Conservation (phyloP, 2,797 vertebrate genomes). For the Squalus acanthias region DNA sequence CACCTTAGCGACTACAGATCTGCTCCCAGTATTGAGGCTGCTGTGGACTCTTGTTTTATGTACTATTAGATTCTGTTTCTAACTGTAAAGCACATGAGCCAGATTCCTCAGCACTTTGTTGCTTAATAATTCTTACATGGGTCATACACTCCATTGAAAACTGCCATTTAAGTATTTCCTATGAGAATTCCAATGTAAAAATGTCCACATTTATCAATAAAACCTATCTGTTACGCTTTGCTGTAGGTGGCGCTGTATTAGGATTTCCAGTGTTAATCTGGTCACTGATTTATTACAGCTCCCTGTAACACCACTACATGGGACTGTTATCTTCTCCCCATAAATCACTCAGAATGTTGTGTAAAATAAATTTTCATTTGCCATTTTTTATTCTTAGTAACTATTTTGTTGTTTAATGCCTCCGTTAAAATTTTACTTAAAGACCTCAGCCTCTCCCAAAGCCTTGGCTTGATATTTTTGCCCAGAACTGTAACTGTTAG, state of each 20-base stretch:
- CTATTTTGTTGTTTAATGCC: not conserved
- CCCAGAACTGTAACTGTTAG: not conserved
- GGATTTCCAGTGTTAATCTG: not conserved
- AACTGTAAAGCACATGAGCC: not conserved
- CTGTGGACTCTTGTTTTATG: not conserved
- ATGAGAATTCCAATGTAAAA: constrained; percentile 5
- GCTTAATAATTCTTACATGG: not conserved
- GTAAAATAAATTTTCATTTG: not conserved
- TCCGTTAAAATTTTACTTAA: not conserved
- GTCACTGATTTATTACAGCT: not conserved
- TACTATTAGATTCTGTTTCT: not conserved
- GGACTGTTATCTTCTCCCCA: not conserved
- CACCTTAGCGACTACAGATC: not conserved
- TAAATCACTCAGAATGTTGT: not conserved
- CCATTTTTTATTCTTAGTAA: not conserved
- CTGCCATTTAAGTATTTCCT: not conserved
- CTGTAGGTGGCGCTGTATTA: not conserved
- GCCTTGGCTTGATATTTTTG: not conserved
- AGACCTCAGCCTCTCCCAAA: not conserved
- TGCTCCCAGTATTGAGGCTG: not conserved
- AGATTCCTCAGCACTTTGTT: not conserved
- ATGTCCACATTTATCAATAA: not conserved
- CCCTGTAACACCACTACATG: not conserved
- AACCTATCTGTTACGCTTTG: not conserved
- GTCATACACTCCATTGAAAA: constrained; percentile 1